Conservation (phyloP, 2,797 vertebrate genomes). For the Buceros bicornis region DNA sequence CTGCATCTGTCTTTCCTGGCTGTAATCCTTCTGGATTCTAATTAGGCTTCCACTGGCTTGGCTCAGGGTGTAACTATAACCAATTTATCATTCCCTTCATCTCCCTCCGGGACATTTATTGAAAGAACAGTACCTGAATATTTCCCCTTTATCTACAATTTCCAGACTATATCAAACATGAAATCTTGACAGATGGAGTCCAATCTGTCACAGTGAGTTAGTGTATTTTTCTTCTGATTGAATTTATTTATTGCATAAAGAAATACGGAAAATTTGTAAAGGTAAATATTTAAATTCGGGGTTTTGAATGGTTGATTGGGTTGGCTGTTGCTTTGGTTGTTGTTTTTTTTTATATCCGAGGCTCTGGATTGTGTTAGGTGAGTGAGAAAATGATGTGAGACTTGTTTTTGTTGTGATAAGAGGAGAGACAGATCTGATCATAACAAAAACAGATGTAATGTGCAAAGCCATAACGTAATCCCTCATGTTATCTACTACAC, state of each 20-base stretch:
- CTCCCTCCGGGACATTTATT: slow-evolving; percentile 9
- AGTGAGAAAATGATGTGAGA: neutral
- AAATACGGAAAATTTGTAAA: neutral
- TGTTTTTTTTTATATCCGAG: neutral
- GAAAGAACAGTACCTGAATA: slow-evolving; percentile 62
- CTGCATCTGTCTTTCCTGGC: slow-evolving; percentile 64
- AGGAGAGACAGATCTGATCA: slow-evolving; percentile 41
- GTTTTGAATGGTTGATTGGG: neutral
- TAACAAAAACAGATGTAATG: slow-evolving; percentile 66
- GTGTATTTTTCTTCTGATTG: slow-evolving; percentile 29
- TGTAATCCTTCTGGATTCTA: slow-evolving; percentile 52
- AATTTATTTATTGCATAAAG: slow-evolving; percentile 28
- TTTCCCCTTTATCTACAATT: slow-evolving; percentile 64
- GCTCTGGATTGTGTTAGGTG: neutral
- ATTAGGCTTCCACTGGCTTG: slow-evolving; percentile 61
- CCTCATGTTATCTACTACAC: slow-evolving; percentile 36
- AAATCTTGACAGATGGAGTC: slow-evolving; percentile 73
- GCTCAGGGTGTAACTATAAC: slow-evolving; percentile 53
- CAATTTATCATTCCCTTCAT: slow-evolving; percentile 63
- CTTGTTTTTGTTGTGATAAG: slow-evolving; percentile 46
- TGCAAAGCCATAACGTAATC: slow-evolving; percentile 10
- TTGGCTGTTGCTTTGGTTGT: neutral
- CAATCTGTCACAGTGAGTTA: slow-evolving; percentile 64
- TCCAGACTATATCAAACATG: slow-evolving; percentile 62
- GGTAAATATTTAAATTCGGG: neutral